Evolutionary conservation across 2,888 invertebrate genomes (phyloP).

Genomic region (Spilosoma lubricipeda): DNA sequence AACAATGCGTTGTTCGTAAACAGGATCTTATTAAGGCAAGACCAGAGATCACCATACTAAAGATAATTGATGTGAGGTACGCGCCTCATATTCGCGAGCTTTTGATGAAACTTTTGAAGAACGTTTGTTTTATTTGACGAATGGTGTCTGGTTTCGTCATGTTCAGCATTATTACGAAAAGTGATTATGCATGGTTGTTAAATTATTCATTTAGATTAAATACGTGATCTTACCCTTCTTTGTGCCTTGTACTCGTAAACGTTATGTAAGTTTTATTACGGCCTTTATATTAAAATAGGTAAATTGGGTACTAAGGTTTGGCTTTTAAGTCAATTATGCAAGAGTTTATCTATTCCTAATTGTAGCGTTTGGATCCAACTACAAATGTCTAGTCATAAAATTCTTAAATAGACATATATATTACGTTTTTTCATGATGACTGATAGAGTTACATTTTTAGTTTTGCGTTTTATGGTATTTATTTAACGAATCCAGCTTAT

Average conservation of each 20-base stretch:
- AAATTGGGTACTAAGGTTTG: background rate
- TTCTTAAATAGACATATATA: no score
- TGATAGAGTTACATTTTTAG: no score
- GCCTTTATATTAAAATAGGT: no score
- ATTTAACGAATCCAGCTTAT: no score
- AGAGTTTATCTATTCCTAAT: no score
- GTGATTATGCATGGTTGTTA: slow-evolving; percentile 20
- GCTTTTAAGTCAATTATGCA: background rate
- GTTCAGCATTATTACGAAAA: background rate
- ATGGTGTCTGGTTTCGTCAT: background rate
- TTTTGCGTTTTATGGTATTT: no score
- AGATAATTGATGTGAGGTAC: slow-evolving; percentile 7
- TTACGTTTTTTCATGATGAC: no score
- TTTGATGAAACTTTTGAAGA: background rate
- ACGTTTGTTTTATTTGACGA: background rate
- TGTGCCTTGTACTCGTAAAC: background rate
- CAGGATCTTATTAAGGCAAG: slow-evolving; percentile 12
- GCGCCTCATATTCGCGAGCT: background rate
- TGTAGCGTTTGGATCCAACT: no score
- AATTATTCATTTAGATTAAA: background rate
- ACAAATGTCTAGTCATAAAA: no score
- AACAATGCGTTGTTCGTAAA: slow-evolving; percentile 34
- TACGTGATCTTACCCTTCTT: background rate
- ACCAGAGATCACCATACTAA: slow-evolving; percentile 17
- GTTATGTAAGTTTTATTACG: background rate